A percentile compares a stretch with the other conserved stretches of the same genome.
Conservation (phyloP, 2,888 invertebrate species). For the Macrosoma leucophasiata region DNA sequence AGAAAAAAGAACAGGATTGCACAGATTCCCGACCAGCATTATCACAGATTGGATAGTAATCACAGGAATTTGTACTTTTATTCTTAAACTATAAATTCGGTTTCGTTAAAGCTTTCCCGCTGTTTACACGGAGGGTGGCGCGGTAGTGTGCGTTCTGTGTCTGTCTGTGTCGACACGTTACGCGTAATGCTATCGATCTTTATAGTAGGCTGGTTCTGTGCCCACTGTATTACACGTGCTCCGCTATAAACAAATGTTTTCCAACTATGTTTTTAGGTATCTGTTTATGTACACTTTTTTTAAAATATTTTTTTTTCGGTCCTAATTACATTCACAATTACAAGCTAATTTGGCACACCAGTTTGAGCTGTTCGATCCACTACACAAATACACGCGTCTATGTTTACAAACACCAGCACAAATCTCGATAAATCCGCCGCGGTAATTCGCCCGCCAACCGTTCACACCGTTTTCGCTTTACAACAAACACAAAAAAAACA, state of each 20-base stretch:
- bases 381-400: constrained; percentile 5
- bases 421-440: constrained; percentile 6
- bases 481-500: constrained; percentile 23
- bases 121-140: constrained; percentile 54
- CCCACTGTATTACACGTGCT: constrained; percentile 43
- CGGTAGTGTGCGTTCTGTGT: constrained; percentile 45
- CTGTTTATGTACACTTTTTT: constrained; percentile 18
- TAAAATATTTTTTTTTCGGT: constrained; percentile 24
- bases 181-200: constrained; percentile 76
- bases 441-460: constrained; percentile 28
- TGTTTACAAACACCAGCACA: constrained; percentile 7
- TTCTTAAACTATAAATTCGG: constrained; percentile 70
- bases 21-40: constrained; percentile 64
- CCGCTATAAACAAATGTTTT: constrained; percentile 28
- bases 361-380: no score
- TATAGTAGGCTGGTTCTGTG: constrained; percentile 62
- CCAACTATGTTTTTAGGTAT: constrained; percentile 16
- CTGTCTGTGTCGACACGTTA: constrained; percentile 54
- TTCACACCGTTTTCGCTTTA: constrained; percentile 12
- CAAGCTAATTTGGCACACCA: no score
- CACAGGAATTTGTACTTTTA: constrained; percentile 63
- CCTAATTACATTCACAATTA: constrained; percentile 18
- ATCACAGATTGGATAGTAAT: constrained; percentile 34
- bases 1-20: constrained; percentile 48
- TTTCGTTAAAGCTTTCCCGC: constrained; percentile 62